phyloP scores from a whole-genome alignment of 2,113 vertebrate genomes.

The Solea senegalensis region DNA sequence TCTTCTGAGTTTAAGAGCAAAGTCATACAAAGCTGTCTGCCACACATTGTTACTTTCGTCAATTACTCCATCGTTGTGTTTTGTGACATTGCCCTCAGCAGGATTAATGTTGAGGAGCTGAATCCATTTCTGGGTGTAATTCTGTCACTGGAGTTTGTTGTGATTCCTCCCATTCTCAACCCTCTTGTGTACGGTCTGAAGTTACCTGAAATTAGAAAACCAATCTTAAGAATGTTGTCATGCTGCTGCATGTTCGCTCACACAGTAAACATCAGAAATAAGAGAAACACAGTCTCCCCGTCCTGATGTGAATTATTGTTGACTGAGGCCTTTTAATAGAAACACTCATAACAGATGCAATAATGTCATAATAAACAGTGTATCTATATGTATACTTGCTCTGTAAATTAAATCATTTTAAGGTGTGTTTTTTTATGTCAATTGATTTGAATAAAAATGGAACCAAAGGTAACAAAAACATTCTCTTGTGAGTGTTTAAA shows the following conservation, averaged over 20 bases:
- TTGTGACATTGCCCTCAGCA: constrained; percentile 65
- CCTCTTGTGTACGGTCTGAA: constrained; percentile 66
- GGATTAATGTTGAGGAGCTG: constrained; percentile 48
- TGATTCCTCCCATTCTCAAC: constrained; percentile 62
- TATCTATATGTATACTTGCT: too few species aligned
- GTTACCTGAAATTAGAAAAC: constrained; percentile 59
- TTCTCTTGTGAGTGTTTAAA: too few species aligned
- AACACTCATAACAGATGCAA: too few species aligned
- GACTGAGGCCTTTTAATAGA: too few species aligned
- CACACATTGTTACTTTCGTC: constrained; percentile 65
- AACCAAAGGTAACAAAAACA: too few species aligned
- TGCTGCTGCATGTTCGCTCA: constrained; percentile 8
- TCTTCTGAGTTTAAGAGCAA: constrained; percentile 49
- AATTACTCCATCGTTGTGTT: constrained; percentile 65
- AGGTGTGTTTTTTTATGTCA: too few species aligned
- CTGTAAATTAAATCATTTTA: too few species aligned
- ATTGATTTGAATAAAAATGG: too few species aligned
- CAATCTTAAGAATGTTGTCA: constrained; percentile 1
- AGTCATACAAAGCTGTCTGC: constrained; percentile 68
- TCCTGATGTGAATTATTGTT: not conserved
- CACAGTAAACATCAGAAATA: not conserved
- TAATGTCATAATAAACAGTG: too few species aligned
- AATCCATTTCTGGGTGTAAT: constrained; percentile 52
- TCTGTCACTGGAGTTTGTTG: constrained; percentile 70
- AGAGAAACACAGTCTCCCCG: not conserved